These are phyloP conservation scores for Pachyseris speciosa DNA, from an alignment of 64 coral and sea anemone genomes.

Conservation along the genomic window DNA sequence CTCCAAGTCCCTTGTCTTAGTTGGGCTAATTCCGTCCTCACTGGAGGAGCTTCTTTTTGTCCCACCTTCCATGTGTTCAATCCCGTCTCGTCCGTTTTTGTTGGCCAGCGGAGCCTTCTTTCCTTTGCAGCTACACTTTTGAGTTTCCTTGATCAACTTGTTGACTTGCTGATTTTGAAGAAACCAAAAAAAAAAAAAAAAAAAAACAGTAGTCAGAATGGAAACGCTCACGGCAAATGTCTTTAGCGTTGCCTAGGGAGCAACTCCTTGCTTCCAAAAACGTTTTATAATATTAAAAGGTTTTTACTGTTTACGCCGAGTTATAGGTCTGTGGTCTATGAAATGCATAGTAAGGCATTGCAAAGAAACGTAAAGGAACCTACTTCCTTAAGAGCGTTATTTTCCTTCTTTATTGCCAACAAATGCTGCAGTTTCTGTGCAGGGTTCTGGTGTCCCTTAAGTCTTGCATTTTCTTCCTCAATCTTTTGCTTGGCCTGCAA, in stretches of 20 bases:
- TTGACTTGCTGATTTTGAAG: conserved; percentile 35
- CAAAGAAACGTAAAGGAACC: not conserved
- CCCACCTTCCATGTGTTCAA: not conserved
- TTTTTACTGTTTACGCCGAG: no score
- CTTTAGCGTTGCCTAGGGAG: no score
- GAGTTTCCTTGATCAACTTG: conserved; percentile 42
- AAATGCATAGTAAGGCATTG: no score
- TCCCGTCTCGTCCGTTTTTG: conserved; percentile 30
- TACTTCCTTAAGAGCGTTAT: conserved; percentile 82
- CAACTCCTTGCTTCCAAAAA: no score
- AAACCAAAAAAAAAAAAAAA: no score
- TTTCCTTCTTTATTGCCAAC: conserved; percentile 85
- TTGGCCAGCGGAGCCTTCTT: conserved; percentile 17
- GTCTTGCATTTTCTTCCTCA: conserved; percentile 80
- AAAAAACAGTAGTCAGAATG: not conserved
- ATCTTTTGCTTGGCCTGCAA: conserved; percentile 64
- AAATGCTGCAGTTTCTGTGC: conserved; percentile 93
- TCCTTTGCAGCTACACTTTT: conserved; percentile 45
- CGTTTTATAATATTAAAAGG: no score
- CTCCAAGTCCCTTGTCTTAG: not conserved
- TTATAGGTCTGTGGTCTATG: no score
- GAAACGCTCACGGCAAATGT: no score
- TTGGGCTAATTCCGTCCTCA: not conserved
- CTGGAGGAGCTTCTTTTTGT: not conserved
- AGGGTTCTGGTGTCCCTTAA: conserved; percentile 89